Percentiles rank a stretch among this genome's conserved stretches.
Conservation (phyloP, 1,140 invertebrate genomes). For the Drosophila micromelanica region DNA sequence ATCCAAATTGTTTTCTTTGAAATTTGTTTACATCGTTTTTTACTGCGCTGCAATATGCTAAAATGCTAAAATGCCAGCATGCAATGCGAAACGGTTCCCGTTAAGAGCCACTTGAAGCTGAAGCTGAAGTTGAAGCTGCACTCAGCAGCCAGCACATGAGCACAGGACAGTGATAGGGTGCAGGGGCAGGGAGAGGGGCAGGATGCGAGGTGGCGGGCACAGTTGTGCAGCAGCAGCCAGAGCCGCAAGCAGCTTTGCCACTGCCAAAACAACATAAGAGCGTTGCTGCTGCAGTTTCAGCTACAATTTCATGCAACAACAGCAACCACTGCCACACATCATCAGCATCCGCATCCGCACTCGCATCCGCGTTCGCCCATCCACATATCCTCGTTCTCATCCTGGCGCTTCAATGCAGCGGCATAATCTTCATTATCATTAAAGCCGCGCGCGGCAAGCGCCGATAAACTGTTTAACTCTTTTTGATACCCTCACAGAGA, state of each 20-base stretch:
- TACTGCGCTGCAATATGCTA: constrained; percentile 50
- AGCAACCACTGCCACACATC: constrained; percentile 57
- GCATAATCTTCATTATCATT: constrained; percentile 81
- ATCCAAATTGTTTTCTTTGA: constrained; percentile 82
- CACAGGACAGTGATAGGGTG: not conserved
- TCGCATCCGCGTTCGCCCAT: not conserved
- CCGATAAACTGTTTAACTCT: constrained; percentile 72
- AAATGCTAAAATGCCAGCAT: constrained; percentile 29
- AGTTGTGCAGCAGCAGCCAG: constrained; percentile 1
- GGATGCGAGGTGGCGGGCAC: not conserved
- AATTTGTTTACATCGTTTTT: constrained; percentile 80
- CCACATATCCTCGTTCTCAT: not conserved
- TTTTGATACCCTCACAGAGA: constrained; percentile 2
- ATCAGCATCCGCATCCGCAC: constrained; percentile 39
- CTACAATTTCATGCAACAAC: constrained; percentile 62
- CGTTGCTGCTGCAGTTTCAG: constrained; percentile 34
- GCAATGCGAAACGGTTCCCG: constrained; percentile 68
- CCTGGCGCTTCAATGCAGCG: constrained; percentile 32
- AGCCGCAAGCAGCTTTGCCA: constrained; percentile 51
- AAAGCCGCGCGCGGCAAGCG: constrained; percentile 64
- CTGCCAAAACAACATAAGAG: constrained; percentile 32
- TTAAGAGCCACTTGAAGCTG: constrained; percentile 72
- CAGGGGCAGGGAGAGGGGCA: not conserved
- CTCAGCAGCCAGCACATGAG: constrained; percentile 1
- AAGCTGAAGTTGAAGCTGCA: constrained; percentile 22